These are phyloP conservation scores for Ichneumoninae sp. DNA, from an alignment of 2,888 invertebrate genomes.

Conservation along the genomic window DNA sequence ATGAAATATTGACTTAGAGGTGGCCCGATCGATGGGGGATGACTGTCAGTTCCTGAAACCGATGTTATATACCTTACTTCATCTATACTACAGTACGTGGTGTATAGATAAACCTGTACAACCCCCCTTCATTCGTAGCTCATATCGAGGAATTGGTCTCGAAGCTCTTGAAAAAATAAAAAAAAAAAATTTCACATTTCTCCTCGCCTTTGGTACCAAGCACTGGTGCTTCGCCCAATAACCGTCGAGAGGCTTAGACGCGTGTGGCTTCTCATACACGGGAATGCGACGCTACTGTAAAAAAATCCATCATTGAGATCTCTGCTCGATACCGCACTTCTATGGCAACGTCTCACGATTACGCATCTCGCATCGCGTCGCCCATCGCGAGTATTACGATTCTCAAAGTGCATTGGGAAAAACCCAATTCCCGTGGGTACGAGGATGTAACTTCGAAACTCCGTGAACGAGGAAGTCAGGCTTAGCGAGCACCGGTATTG, in stretches of 20 bases:
- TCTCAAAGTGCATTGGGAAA: not conserved
- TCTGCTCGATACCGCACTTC: slow-evolving; percentile 10
- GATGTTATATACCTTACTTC: slow-evolving; percentile 25
- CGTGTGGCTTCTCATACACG: slow-evolving; percentile 26
- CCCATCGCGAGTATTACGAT: not conserved
- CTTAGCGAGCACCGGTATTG: not conserved
- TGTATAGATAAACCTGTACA: slow-evolving; percentile 2
- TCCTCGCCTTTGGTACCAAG: slow-evolving; percentile 21
- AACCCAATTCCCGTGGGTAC: not conserved
- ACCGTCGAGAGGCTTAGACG: not conserved
- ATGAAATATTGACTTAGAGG: slow-evolving; percentile 79
- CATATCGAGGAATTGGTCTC: slow-evolving; percentile 43
- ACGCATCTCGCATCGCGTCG: not conserved
- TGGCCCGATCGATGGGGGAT: slow-evolving; percentile 70
- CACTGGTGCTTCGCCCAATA: slow-evolving; percentile 55
- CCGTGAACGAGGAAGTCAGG: not conserved
- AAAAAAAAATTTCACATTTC: slow-evolving; percentile 43
- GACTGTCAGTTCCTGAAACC: slow-evolving; percentile 40
- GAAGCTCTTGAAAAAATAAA: slow-evolving; percentile 25
- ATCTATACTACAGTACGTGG: slow-evolving; percentile 10
- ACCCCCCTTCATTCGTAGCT: slow-evolving; percentile 15
- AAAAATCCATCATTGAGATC: slow-evolving; percentile 1
- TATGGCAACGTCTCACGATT: not conserved
- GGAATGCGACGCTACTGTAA: slow-evolving; percentile 21
- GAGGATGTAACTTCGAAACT: not conserved